phyloP scores from a whole-genome alignment of 2,113 vertebrate species.

The Columbina picui region DNA sequence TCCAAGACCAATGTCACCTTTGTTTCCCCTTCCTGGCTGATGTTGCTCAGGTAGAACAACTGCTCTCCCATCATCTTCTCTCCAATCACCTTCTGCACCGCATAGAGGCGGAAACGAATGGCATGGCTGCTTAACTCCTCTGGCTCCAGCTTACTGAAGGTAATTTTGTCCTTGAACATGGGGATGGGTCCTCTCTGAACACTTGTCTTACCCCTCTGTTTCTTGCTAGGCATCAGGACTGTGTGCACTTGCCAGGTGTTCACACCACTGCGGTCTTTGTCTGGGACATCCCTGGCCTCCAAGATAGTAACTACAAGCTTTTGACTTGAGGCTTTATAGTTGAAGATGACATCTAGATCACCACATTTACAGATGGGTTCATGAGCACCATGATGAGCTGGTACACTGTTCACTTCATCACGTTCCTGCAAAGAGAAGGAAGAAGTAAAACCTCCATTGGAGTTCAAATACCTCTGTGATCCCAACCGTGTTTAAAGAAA shows the following conservation, averaged over 20 bases:
- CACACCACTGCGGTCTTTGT: slow-evolving; percentile 90
- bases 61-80: slow-evolving; percentile 96
- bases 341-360: slow-evolving; percentile 85
- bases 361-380: slow-evolving; percentile 89
- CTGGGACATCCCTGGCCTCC: slow-evolving; percentile 85
- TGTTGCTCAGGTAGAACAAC: slow-evolving; percentile 80
- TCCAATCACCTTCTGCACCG: slow-evolving; percentile 83
- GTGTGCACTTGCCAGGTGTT: slow-evolving; percentile 91
- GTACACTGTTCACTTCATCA: slow-evolving; percentile 12
- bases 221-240: slow-evolving; percentile 91
- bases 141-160: slow-evolving; percentile 84
- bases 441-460: neutral
- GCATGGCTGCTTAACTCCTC: slow-evolving; percentile 81
- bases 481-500: neutral
- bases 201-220: slow-evolving; percentile 87
- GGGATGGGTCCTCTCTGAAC: slow-evolving; percentile 86
- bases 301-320: slow-evolving; percentile 86
- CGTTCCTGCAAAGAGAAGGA: slow-evolving; percentile 72
- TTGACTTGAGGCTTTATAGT: slow-evolving; percentile 80
- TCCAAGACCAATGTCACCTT: slow-evolving; percentile 87
- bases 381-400: slow-evolving; percentile 31
- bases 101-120: slow-evolving; percentile 91
- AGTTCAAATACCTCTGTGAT: neutral
- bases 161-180: slow-evolving; percentile 87
- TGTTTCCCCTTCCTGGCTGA: slow-evolving; percentile 74